Conservation (phyloP, 1,140 invertebrate species). For the Philopotamus ludificatus region DNA sequence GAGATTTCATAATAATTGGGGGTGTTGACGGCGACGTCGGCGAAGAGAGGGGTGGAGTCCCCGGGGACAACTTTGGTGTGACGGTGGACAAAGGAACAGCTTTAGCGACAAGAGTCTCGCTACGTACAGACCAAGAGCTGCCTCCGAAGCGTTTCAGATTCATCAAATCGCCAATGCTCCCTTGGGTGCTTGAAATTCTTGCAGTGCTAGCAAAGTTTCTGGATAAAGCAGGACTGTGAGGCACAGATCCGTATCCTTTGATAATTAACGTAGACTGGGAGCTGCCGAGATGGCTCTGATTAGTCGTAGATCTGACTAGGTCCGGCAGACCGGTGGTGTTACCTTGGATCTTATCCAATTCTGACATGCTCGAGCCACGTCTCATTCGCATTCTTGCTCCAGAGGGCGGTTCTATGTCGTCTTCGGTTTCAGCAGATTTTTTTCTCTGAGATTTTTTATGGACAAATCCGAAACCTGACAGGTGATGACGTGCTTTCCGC, state of each 20-base stretch:
- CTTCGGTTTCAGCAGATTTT: constrained; percentile 40
- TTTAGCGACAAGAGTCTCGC: constrained; percentile 65
- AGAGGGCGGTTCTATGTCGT: constrained; percentile 34
- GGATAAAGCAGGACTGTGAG: constrained; percentile 57
- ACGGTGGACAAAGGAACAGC: constrained; percentile 72
- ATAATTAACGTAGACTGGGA: constrained; percentile 41
- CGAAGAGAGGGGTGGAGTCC: constrained; percentile 46
- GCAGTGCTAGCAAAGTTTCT: constrained; percentile 51
- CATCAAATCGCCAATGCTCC: constrained; percentile 77
- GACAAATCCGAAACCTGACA: constrained; percentile 13
- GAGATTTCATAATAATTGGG: constrained; percentile 44
- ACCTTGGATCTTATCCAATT: constrained; percentile 63
- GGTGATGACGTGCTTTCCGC: constrained; percentile 38
- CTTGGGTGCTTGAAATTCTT: constrained; percentile 49
- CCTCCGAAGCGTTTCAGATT: constrained; percentile 70
- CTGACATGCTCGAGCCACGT: constrained; percentile 69
- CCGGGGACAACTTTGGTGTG: constrained; percentile 51
- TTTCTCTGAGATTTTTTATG: constrained; percentile 28
- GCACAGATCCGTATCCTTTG: constrained; percentile 54
- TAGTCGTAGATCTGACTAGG: constrained; percentile 54
- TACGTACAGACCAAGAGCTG: constrained; percentile 64
- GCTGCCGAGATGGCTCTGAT: constrained; percentile 45
- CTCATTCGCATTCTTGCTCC: constrained; percentile 58
- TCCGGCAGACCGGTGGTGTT: constrained; percentile 47
- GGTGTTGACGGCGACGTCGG: constrained; percentile 47